phyloP scores from a whole-genome alignment of 2,888 invertebrate species.

The Athrips mouffetella region DNA sequence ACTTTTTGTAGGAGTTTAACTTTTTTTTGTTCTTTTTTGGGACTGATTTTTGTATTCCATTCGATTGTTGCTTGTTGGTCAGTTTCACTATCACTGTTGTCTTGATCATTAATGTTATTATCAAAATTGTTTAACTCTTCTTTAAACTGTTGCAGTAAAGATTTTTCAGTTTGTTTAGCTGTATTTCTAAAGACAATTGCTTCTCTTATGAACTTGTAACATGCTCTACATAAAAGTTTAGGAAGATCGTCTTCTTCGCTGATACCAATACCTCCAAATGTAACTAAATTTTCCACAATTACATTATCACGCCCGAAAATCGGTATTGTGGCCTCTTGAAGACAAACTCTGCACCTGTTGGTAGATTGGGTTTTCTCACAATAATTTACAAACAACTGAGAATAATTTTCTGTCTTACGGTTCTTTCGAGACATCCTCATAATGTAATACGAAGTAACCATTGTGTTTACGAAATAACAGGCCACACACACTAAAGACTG shows the following conservation, averaged over 20 bases:
- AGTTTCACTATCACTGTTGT: slow-evolving; percentile 29
- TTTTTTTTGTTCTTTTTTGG: slow-evolving; percentile 22
- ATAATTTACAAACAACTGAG: slow-evolving; percentile 18
- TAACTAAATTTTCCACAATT: slow-evolving; percentile 25
- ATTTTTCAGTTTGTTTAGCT: slow-evolving; percentile 43
- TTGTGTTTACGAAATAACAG: slow-evolving; percentile 18
- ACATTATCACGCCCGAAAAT: slow-evolving; percentile 27
- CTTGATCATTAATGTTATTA: slow-evolving; percentile 28
- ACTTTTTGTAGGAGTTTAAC: slow-evolving; percentile 34
- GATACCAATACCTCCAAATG: slow-evolving; percentile 40
- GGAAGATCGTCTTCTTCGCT: slow-evolving; percentile 44
- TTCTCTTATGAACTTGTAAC: slow-evolving; percentile 46
- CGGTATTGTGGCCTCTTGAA: slow-evolving; percentile 30
- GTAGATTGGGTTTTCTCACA: slow-evolving; percentile 15
- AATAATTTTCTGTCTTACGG: slow-evolving; percentile 20
- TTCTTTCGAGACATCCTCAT: slow-evolving; percentile 22
- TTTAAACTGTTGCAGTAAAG: slow-evolving; percentile 40
- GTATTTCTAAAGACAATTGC: slow-evolving; percentile 50
- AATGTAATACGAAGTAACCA: slow-evolving; percentile 32
- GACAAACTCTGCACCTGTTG: slow-evolving; percentile 29
- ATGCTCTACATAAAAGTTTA: slow-evolving; percentile 48
- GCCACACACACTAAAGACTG: no score
- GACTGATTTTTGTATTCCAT: slow-evolving; percentile 20
- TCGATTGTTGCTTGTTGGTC: slow-evolving; percentile 28
- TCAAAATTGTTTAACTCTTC: slow-evolving; percentile 23